These are phyloP conservation scores for Mastomys coucha DNA, from an alignment of 2,113 vertebrate species.

Conservation along the genomic window DNA sequence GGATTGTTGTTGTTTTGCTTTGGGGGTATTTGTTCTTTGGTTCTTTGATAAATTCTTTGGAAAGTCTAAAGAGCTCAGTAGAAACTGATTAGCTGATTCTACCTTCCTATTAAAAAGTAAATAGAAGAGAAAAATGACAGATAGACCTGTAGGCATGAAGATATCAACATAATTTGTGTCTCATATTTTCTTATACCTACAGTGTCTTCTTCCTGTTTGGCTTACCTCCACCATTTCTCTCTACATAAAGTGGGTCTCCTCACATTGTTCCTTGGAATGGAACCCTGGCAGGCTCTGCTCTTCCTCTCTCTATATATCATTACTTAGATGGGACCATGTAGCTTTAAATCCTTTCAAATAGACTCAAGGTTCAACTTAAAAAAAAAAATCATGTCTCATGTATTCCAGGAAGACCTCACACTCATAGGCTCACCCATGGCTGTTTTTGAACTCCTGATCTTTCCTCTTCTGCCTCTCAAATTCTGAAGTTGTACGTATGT, in stretches of 20 bases:
- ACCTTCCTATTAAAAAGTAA: conserved; percentile 31
- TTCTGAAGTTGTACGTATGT: background rate
- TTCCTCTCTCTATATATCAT: background rate
- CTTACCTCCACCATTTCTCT: background rate
- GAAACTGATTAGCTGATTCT: conserved; percentile 19
- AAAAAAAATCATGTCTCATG: background rate
- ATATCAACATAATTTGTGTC: conserved; percentile 4
- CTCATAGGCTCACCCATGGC: background rate
- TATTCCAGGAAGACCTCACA: background rate
- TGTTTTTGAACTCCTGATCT: background rate
- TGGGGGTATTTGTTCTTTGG: background rate
- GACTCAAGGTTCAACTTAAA: background rate
- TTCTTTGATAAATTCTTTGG: background rate
- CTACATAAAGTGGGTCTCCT: background rate
- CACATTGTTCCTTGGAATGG: background rate
- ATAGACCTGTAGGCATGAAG: background rate
- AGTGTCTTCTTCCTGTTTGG: background rate
- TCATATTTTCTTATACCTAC: conserved; percentile 11
- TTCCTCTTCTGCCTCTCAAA: background rate
- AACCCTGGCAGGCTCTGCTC: background rate
- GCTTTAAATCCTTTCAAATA: background rate
- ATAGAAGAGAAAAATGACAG: background rate
- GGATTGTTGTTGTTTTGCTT: background rate
- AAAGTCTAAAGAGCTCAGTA: conserved; percentile 3
- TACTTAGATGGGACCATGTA: background rate